Conservation (phyloP, 1,140 invertebrate species). For the Calycopis cecrops region DNA sequence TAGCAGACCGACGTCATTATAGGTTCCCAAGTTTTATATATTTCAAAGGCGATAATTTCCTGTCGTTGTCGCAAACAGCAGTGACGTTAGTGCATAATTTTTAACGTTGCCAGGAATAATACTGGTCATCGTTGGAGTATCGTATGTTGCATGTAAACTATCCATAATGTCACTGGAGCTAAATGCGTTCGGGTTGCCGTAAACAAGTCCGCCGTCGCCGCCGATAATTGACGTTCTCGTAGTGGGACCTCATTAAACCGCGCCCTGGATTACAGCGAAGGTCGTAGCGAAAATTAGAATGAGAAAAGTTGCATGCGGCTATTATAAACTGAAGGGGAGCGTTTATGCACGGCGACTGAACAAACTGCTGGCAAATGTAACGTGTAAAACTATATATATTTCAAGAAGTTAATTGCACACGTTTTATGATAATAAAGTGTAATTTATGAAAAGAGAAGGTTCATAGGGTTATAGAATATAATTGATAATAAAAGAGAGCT, state of each 20-base stretch:
- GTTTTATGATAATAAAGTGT: too few relatives aligned
- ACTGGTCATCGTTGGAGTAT: slow-evolving; percentile 30
- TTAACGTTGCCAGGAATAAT: slow-evolving; percentile 18
- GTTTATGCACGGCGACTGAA: not conserved
- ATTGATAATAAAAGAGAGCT: too few relatives aligned
- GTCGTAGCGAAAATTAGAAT: slow-evolving; percentile 44
- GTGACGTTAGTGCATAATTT: slow-evolving; percentile 9
- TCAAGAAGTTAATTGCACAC: too few relatives aligned
- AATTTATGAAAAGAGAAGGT: too few relatives aligned
- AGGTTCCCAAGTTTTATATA: slow-evolving; percentile 2
- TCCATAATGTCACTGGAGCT: slow-evolving; percentile 56
- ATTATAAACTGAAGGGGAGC: slow-evolving; percentile 5
- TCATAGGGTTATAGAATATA: too few relatives aligned
- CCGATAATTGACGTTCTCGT: slow-evolving; percentile 71
- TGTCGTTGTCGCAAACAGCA: not conserved
- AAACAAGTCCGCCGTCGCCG: slow-evolving; percentile 59
- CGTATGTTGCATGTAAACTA: slow-evolving; percentile 35
- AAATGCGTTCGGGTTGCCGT: slow-evolving; percentile 64
- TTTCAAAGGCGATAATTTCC: not conserved
- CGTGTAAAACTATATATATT: too few relatives aligned
- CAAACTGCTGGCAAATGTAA: not conserved
- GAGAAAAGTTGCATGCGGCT: slow-evolving; percentile 3
- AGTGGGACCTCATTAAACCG: slow-evolving; percentile 64
- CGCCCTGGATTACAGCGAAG: slow-evolving; percentile 61
- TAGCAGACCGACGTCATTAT: slow-evolving; percentile 49